phyloP scores from a whole-genome alignment of 1,140 invertebrate species.

The Lepidurus couesii region DNA sequence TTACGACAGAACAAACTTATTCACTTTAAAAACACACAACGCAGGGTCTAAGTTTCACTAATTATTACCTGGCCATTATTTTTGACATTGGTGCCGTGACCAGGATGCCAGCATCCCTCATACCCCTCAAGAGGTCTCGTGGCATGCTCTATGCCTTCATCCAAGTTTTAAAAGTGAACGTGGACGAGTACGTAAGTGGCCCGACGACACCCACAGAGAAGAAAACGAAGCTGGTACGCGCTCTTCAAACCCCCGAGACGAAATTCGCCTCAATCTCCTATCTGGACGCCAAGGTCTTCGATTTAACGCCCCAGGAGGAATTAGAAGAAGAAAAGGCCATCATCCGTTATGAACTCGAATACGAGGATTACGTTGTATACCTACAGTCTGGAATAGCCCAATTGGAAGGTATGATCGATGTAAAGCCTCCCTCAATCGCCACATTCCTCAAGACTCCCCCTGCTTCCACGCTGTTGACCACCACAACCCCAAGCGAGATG shows the following conservation, averaged over 20 bases:
- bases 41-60: too few relatives aligned
- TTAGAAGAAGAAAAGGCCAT: neutral
- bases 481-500: too few relatives aligned
- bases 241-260: neutral
- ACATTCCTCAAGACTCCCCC: too few relatives aligned
- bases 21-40: too few relatives aligned
- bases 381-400: neutral
- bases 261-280: neutral
- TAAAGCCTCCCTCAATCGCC: neutral
- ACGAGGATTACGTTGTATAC: neutral
- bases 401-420: neutral
- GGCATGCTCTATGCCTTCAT: neutral
- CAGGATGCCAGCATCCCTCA: neutral
- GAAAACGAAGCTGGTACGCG: neutral
- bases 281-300: neutral
- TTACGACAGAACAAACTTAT: too few relatives aligned
- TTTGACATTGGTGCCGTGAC: neutral
- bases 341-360: neutral
- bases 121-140: neutral
- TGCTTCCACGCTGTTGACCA: too few relatives aligned
- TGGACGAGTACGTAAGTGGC: neutral
- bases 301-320: neutral
- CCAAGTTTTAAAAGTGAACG: neutral
- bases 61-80: too few relatives aligned
- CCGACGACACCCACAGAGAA: neutral